A percentile compares a stretch with the other conserved stretches of the same genome.
phyloP scores from a whole-genome alignment of 2,797 vertebrate species.

The Nannoperca australis region DNA sequence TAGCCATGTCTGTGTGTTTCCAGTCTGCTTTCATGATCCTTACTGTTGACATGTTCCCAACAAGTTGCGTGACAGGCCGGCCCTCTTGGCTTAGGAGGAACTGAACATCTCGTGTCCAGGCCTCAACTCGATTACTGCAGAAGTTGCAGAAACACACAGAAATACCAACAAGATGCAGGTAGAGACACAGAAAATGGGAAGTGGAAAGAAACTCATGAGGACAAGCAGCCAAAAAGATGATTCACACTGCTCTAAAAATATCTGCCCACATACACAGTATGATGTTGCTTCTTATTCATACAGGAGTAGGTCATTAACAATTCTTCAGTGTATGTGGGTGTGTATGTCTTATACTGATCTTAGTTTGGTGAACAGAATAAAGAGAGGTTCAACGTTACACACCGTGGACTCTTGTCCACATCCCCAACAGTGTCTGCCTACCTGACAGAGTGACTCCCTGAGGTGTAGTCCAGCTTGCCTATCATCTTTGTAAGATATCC shows the following conservation, averaged over 20 bases:
- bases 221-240: conserved; percentile 17
- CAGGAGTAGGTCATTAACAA: not conserved
- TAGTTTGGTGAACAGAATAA: not conserved
- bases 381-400: not conserved
- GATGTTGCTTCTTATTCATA: not conserved
- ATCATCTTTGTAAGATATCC: conserved; percentile 90
- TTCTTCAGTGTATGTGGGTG: not conserved
- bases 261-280: conserved; percentile 2
- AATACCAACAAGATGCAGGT: not conserved
- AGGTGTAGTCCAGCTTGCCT: conserved; percentile 95
- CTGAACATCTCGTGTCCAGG: conserved; percentile 94
- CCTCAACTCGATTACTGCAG: conserved; percentile 94
- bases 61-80: conserved; percentile 88
- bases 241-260: conserved; percentile 17
- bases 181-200: conserved; percentile 15
- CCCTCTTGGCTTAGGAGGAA: conserved; percentile 95
- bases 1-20: conserved; percentile 87
- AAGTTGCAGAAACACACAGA: conserved; percentile 22
- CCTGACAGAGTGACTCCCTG: conserved; percentile 96
- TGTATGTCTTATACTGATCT: not conserved
- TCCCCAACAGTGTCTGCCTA: conserved; percentile 67
- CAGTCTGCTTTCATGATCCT: conserved; percentile 92
- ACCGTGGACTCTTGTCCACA: not conserved
- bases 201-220: conserved; percentile 14
- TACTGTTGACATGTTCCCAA: conserved; percentile 83